A percentile compares a stretch with the other conserved stretches of the same genome.
Conservation (phyloP, 1,140 invertebrate genomes). For the Oryctes rhinoceros region DNA sequence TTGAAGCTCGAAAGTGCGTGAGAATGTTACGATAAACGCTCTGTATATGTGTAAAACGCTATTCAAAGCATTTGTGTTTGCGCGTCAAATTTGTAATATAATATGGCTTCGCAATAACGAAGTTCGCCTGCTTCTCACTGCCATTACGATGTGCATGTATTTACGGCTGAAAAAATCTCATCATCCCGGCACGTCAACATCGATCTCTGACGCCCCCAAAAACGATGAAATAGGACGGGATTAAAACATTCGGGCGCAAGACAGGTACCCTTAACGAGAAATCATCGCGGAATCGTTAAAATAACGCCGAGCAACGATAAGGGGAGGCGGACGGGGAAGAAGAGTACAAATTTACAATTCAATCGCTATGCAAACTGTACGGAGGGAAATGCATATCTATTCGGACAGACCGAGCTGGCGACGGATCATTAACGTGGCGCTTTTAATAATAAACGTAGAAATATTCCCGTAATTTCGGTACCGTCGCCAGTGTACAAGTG, state of each 20-base stretch:
- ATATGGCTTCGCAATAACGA: too few species aligned
- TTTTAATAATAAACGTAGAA: constrained; percentile 36
- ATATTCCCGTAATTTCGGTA: constrained; percentile 13
- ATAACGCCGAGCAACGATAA: constrained; percentile 12
- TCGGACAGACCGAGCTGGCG: not conserved
- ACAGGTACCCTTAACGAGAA: not conserved
- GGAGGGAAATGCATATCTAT: not conserved
- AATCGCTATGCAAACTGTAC: not conserved
- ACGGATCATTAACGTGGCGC: constrained; percentile 26
- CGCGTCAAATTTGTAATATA: too few species aligned
- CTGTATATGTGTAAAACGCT: too few species aligned
- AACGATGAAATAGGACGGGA: not conserved
- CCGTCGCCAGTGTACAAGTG: constrained; percentile 44
- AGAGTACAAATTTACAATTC: constrained; percentile 23
- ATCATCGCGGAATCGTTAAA: not conserved
- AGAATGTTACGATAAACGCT: too few species aligned
- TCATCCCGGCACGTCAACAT: too few species aligned
- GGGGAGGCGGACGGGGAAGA: not conserved
- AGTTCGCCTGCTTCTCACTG: too few species aligned
- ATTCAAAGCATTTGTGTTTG: too few species aligned
- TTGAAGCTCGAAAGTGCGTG: too few species aligned
- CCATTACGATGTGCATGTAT: too few species aligned
- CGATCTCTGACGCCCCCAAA: too few species aligned
- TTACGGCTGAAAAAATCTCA: too few species aligned
- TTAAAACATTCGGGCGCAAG: not conserved